phyloP scores from a whole-genome alignment of 1,140 invertebrate genomes.

The Tetramorium simillimum region DNA sequence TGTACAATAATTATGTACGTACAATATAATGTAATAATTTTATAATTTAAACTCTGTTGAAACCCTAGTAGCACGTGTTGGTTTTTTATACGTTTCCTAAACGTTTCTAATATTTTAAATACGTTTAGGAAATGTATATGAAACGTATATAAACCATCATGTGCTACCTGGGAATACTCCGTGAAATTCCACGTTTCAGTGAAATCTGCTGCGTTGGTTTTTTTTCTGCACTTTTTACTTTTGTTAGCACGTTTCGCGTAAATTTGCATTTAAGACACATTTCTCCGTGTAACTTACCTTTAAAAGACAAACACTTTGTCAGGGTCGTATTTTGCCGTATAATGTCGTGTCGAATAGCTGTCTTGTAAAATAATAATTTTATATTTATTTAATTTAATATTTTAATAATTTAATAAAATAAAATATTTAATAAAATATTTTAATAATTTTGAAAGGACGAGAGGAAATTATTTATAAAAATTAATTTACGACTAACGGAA shows the following conservation, averaged over 20 bases:
- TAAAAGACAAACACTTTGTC: neutral
- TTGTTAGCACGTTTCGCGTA: neutral
- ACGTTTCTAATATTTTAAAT: no score
- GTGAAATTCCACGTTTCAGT: neutral
- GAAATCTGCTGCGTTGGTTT: neutral
- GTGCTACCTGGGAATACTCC: no score
- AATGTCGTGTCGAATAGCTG: neutral
- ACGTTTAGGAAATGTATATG: no score
- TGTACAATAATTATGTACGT: no score
- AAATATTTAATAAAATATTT: no score
- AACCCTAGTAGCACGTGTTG: no score
- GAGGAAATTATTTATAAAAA: neutral
- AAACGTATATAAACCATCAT: no score
- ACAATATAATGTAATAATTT: neutral
- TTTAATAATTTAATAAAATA: no score
- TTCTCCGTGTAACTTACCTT: neutral
- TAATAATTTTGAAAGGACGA: neutral
- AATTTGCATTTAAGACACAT: neutral
- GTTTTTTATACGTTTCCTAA: no score
- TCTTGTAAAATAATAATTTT: conserved; percentile 7
- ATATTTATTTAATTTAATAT: no score
- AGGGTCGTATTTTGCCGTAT: neutral
- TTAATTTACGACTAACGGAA: neutral
- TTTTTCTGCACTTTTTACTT: neutral
- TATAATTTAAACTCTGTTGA: neutral